phyloP scores from a whole-genome alignment of 2,888 invertebrate species.

The Polylopha cassiicola region DNA sequence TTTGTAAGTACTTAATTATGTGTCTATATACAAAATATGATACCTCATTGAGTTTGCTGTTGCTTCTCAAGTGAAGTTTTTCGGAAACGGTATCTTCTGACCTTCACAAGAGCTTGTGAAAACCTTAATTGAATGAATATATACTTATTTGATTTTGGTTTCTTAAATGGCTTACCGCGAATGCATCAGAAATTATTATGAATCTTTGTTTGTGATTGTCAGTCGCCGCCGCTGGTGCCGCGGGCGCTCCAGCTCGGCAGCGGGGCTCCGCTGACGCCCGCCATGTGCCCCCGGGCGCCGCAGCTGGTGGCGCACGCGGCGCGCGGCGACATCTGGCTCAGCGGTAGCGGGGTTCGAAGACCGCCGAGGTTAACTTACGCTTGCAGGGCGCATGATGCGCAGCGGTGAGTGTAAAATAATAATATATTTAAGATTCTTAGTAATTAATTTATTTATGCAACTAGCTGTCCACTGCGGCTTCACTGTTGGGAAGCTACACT shows the following conservation, averaged over 20 bases:
- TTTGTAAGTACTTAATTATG: no score
- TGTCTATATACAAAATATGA: no score
- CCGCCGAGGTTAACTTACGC: constrained; percentile 67
- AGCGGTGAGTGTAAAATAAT: constrained; percentile 42
- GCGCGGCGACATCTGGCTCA: constrained; percentile 94
- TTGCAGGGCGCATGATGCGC: constrained; percentile 53
- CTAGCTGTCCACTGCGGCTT: no score
- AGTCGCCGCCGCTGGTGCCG: constrained; percentile 64
- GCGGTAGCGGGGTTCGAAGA: constrained; percentile 58
- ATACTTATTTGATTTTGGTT: no score
- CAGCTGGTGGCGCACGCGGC: constrained; percentile 93
- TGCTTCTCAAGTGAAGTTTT: no score
- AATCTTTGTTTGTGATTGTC: constrained; percentile 19
- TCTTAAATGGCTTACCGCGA: no score
- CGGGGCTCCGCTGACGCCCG: constrained; percentile 66
- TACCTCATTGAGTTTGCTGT: no score
- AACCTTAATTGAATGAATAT: no score
- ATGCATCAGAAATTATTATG: no score
- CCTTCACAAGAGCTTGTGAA: no score
- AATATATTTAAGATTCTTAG: not conserved
- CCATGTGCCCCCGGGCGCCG: constrained; percentile 83
- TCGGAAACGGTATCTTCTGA: no score
- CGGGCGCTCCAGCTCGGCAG: constrained; percentile 62
- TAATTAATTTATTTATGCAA: not conserved
- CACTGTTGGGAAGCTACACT: no score